Evolutionary conservation across 2,888 invertebrate species (phyloP), one percentile per base, ranked within the genome.

Genomic region (Nemoura dubitans): DNA sequence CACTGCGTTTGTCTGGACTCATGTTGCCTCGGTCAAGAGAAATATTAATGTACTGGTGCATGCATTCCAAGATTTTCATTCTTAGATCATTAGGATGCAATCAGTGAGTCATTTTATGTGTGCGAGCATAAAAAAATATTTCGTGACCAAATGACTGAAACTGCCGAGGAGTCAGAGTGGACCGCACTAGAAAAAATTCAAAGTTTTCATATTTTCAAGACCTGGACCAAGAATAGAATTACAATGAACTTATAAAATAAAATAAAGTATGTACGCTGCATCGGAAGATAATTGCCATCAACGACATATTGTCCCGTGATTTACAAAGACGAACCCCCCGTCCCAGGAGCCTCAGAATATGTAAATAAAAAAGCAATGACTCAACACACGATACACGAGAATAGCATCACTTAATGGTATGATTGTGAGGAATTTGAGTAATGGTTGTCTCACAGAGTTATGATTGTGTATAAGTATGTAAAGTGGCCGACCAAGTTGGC

Each of bases 381-480:
- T 59, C 59, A 21, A 59, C 59, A 21, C 59, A 59, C 21, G 16
- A 59, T 36, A 59, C 59, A 16, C 3, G 59, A 59, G 59, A 59
- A 59, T 59, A 59, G 59, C 21, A n/a, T 59, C 59, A 59, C 59
- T 59, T 59, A 59, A 59, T 59, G 59, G 21, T 59, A 21, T 59
- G 59, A 59, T 59, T 59, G 59, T 59, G 59, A 59, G 59, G 59
- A 59, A 59, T 59, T 59, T 59, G 59, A 59, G 59, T 59, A 59
- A 59, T 59, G 59, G 59, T 21, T 59, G 59, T 59, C 59, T 59
- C 59, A 59, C 16, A 21, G 59, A 21, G 59, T 10, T 59, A 59
- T 59, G 59, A 59, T 59, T 59, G 59, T 59, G 59, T 59, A 21
- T 59, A 59, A 59, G 59, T 59, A 59, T 59, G 59, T 59, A 59